A percentile compares a stretch with the other conserved stretches of the same genome.
Evolutionary conservation across 2,797 vertebrate species (phyloP).

Genomic region (Sciaenops ocellatus): DNA sequence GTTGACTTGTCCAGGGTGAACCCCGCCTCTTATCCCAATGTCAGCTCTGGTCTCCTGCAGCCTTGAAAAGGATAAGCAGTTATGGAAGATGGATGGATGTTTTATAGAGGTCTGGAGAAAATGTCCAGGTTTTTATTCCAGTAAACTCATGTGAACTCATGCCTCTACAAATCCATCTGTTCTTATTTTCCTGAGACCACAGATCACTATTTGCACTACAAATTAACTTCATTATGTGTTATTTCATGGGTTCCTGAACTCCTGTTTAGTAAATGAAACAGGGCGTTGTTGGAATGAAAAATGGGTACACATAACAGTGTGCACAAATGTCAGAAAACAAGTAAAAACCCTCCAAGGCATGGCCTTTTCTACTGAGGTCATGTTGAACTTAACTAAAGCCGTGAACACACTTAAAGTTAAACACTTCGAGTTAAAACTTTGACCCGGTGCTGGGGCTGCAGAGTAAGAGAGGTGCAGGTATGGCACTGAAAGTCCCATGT

Average conservation of each 20-base stretch:
- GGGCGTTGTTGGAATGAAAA: constrained; percentile 21
- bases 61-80: too few relatives aligned
- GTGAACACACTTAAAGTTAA: constrained; percentile 24
- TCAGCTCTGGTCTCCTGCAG: too few relatives aligned
- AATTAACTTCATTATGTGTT: constrained; percentile 30
- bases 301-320: neutral
- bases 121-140: neutral
- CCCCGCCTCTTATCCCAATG: too few relatives aligned
- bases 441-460: constrained; percentile 23
- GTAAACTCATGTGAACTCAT: neutral
- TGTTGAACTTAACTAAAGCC: constrained; percentile 36
- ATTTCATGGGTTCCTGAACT: constrained; percentile 36
- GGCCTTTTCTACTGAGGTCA: constrained; percentile 37
- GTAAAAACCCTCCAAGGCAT: constrained; percentile 32
- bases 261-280: constrained; percentile 29
- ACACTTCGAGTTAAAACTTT: constrained; percentile 35
- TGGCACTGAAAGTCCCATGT: constrained; percentile 38
- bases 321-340: constrained; percentile 36
- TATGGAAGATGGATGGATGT: too few relatives aligned
- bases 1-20: too few relatives aligned
- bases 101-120: too few relatives aligned
- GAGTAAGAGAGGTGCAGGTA: constrained; percentile 24
- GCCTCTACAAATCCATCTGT: neutral
- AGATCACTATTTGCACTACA: constrained; percentile 19
- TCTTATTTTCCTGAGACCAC: neutral